Evolutionary conservation across 2,888 invertebrate genomes (phyloP), one percentile per base, ranked within the genome.

Genomic region (Nudaria mundana): DNA sequence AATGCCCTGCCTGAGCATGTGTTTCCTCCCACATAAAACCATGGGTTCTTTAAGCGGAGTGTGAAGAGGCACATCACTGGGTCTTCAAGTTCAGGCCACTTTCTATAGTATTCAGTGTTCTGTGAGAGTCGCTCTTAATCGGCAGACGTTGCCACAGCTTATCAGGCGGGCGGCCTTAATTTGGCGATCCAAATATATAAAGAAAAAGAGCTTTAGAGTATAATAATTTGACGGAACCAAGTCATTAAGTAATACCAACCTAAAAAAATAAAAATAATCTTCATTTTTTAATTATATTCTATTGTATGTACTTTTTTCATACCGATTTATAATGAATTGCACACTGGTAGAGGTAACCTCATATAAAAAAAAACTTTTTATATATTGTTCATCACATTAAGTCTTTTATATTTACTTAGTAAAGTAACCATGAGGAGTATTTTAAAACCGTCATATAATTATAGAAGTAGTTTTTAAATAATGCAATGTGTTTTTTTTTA

Each of bases 231-330:
- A 45, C 39, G 48, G 48, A 49, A 42, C 43, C 30, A 40, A 59
- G 62, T 59, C 62, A 62, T 61, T 59, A n/a, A 62, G 52, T 44
- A 39, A 50, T 57, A 51, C 48, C 41, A 50, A 48, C 33, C 28
- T 44, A 51, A 37, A 51, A 57, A 40, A 38, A 59, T 56, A 40
- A 49, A 44, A 52, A 52, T 56, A 44, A 47, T 49, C 48, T 38
- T 56, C 25, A 48, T 52, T 56, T 53, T 56, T 42, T 42, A 32
- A 41, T 32, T 28, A 48, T 57, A 40, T 44, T 41, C 39, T 48
- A 44, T 32, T 44, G 20, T 50, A 51, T 37, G 42, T 48, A 46
- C 31, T 53, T 40, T 37, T n/a, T 52, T 39, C 41, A 37, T 23
- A 39, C 43, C 35, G 28, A 34, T 34, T 41, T 30, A 24, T 15